Base-by-base conservation (phyloP, 2,797 vertebrate species). In the Harpagifer antarcticus region DNA sequence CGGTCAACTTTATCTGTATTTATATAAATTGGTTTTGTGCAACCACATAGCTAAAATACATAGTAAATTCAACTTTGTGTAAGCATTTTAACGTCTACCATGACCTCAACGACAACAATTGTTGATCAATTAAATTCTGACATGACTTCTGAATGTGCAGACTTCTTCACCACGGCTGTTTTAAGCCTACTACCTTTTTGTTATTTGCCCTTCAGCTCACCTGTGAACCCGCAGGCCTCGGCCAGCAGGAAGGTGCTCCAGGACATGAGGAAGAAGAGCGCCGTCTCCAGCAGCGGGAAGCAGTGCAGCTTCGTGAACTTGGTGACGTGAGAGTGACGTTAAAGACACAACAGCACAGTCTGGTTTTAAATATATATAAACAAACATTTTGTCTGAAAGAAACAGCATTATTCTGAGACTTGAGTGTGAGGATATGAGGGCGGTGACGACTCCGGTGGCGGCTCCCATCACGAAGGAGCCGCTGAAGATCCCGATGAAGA, bases 241-340 rank as follows among this genome's bases (percentile, higher is more conserved):
- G 98, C 98, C 45, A 99, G 86, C 62, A 99, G 93, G 92, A 99
- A 99, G 0, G 98, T 99, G 90, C 98, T 99, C 98, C 98, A 99
- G 56, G 98, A 99, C 97, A 99, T 98, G 84, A 99, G 90, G 93
- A 99, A 99, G 91, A 99, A 99, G 62, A 99, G 96, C 0, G 97
- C 98, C 0, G 98, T 99, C 95, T 99, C 98, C 96, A 99, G 95
- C 86, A 99, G 94, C 3, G 98, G 98, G 89, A 99, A 99, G 88
- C 95, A 99, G 92, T 99, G 98, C 78, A 99, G 92, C 89, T 99
- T 99, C 68, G 98, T 99, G 93, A 99, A 99, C 90, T 99, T 99
- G 0, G 98, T 99, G 89, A 99, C 98, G 96, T 98, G 79, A 78
- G 31, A 48, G 61, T 5, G 13, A 61, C 45, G 94, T 97, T 96